These are phyloP conservation scores for Lithophane leautieri DNA, from an alignment of 2,888 invertebrate genomes.

Conservation along the genomic window DNA sequence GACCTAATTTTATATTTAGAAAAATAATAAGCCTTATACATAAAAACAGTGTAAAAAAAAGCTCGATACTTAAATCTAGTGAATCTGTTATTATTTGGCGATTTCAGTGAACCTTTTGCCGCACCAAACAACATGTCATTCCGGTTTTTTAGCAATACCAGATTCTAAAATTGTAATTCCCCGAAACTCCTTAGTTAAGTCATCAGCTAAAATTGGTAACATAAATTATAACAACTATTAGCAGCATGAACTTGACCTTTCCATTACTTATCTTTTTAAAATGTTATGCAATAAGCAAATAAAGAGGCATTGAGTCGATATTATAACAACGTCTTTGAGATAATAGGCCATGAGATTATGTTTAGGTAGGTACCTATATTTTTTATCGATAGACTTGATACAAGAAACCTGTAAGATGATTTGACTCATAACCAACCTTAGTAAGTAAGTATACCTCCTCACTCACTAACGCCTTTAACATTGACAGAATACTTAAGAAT, in stretches of 20 bases:
- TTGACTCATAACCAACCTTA: not conserved
- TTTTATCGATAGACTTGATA: not conserved
- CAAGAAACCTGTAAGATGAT: not conserved
- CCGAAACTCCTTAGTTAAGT: not conserved
- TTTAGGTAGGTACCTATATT: not conserved
- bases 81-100: not conserved
- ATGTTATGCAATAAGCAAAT: not conserved
- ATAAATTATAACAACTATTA: not conserved
- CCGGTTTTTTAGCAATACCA: not conserved
- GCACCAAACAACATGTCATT: not conserved
- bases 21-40: not conserved
- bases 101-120: not conserved
- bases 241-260: slow-evolving; percentile 16
- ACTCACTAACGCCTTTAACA: not conserved
- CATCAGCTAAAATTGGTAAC: not conserved
- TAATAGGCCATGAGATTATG: not conserved
- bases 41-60: not conserved
- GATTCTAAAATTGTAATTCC: not conserved
- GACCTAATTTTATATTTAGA: not conserved
- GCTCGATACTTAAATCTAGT: not conserved
- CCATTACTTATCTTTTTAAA: not conserved
- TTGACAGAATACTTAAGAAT: not conserved
- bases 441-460: not conserved
- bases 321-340: not conserved
- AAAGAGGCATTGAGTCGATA: not conserved